phyloP scores from a whole-genome alignment of 2,888 invertebrate genomes.

The Nysson spinosus region DNA sequence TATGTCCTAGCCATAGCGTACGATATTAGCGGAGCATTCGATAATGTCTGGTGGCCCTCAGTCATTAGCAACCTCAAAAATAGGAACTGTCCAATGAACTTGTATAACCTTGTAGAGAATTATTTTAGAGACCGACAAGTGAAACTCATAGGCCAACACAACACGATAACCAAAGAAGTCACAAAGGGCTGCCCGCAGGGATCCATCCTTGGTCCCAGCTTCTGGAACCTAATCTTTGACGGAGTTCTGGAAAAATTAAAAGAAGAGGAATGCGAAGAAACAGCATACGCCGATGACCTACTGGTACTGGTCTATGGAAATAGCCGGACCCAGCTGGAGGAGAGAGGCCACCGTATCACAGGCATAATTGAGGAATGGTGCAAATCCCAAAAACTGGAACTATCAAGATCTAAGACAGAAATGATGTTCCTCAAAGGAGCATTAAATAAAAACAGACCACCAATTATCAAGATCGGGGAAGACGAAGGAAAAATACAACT shows the following conservation, averaged over 20 bases:
- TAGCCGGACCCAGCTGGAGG: not conserved
- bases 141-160: not conserved
- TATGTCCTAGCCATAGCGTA: slow-evolving; percentile 27
- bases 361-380: slow-evolving; percentile 10
- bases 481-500: not conserved
- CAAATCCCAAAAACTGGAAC: not conserved
- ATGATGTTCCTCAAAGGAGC: slow-evolving; percentile 17
- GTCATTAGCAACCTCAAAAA: slow-evolving; percentile 20
- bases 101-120: slow-evolving; percentile 12
- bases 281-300: slow-evolving; percentile 42
- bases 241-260: not conserved
- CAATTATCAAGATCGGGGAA: not conserved
- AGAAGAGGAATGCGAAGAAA: not conserved
- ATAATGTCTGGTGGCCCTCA: slow-evolving; percentile 52
- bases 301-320: not conserved
- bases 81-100: slow-evolving; percentile 28
- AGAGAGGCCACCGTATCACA: not conserved
- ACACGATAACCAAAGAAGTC: not conserved
- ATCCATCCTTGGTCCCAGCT: slow-evolving; percentile 28
- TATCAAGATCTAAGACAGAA: slow-evolving; percentile 11
- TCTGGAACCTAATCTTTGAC: slow-evolving; percentile 32
- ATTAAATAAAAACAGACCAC: not conserved
- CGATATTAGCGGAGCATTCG: slow-evolving; percentile 46
- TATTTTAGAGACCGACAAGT: slow-evolving; percentile 16
- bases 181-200: slow-evolving; percentile 41